A percentile compares a stretch with the other conserved stretches of the same genome.
These are phyloP conservation scores for Macaria liturata DNA, from an alignment of 2,888 invertebrate genomes.

Conservation along the genomic window DNA sequence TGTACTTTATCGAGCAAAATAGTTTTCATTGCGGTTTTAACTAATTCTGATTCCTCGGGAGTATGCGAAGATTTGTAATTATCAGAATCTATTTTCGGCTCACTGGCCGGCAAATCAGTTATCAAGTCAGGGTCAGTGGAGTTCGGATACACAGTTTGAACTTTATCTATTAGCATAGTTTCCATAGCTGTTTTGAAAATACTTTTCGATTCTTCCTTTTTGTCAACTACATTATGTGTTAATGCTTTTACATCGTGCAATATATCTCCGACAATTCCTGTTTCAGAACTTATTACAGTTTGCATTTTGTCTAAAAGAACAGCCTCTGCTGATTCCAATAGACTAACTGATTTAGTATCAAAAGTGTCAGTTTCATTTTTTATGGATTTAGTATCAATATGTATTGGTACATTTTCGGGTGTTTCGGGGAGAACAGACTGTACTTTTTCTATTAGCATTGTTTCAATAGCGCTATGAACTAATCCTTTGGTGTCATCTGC, in stretches of 20 bases:
- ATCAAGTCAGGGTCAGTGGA: slow-evolving; percentile 33
- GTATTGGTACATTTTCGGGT: slow-evolving; percentile 22
- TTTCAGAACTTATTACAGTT: slow-evolving; percentile 13
- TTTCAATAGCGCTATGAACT: slow-evolving; percentile 26
- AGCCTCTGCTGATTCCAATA: slow-evolving; percentile 15
- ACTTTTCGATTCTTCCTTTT: slow-evolving; percentile 29
- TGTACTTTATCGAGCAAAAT: slow-evolving; percentile 77
- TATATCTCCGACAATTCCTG: slow-evolving; percentile 13
- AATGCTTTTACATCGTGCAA: slow-evolving; percentile 1
- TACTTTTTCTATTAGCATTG: slow-evolving; percentile 35
- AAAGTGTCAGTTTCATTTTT: background rate
- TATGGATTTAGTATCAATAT: slow-evolving; percentile 1
- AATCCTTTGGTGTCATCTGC: slow-evolving; percentile 18
- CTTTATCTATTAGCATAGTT: slow-evolving; percentile 36
- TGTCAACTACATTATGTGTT: background rate
- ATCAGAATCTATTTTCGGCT: slow-evolving; percentile 25
- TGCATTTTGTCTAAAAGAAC: slow-evolving; percentile 21
- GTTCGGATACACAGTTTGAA: slow-evolving; percentile 28
- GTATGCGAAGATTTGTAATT: slow-evolving; percentile 21
- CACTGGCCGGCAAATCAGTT: slow-evolving; percentile 14
- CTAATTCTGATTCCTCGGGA: slow-evolving; percentile 31
- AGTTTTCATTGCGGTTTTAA: slow-evolving; percentile 76
- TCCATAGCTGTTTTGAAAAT: slow-evolving; percentile 54
- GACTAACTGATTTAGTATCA: slow-evolving; percentile 1
- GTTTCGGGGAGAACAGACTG: slow-evolving; percentile 31